Conservation (phyloP, 2,113 vertebrate genomes). For the Fregetta grallaria region DNA sequence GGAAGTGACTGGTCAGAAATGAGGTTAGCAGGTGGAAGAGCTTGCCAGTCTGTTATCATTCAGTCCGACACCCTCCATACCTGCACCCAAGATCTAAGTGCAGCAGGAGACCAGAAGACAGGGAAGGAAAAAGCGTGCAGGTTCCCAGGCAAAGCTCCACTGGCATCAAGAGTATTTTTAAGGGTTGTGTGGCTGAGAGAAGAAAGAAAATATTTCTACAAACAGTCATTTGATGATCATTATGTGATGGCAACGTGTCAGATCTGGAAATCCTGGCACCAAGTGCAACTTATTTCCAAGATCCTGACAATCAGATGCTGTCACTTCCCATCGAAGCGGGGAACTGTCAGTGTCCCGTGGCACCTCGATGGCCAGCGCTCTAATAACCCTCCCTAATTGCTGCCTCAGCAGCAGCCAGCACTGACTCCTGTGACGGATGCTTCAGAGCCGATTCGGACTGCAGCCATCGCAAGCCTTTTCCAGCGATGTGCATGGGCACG, state of each 20-base stretch:
- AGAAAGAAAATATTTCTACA: not conserved
- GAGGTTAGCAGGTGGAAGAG: not conserved
- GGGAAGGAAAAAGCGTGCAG: not conserved
- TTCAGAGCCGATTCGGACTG: too few species aligned
- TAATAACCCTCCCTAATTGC: not conserved
- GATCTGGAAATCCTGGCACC: not conserved
- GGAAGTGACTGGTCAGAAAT: not conserved
- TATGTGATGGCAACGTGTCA: not conserved
- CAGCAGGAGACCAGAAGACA: not conserved
- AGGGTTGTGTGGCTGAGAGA: not conserved
- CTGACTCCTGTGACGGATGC: not conserved
- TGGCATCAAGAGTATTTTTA: not conserved
- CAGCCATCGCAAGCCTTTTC: not conserved
- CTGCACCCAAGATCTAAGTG: not conserved
- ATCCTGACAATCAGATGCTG: not conserved
- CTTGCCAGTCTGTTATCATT: not conserved
- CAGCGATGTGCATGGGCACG: accelerated
- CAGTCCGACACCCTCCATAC: not conserved
- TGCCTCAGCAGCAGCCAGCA: not conserved
- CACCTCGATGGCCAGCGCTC: accelerated
- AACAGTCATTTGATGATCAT: not conserved
- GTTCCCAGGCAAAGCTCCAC: not conserved
- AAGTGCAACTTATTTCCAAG: not conserved
- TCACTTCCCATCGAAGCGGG: not conserved
- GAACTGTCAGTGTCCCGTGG: not conserved